Evolutionary conservation across 2,888 invertebrate species (phyloP), one percentile per base, ranked within the genome.

Genomic region (Drosophila lutescens): DNA sequence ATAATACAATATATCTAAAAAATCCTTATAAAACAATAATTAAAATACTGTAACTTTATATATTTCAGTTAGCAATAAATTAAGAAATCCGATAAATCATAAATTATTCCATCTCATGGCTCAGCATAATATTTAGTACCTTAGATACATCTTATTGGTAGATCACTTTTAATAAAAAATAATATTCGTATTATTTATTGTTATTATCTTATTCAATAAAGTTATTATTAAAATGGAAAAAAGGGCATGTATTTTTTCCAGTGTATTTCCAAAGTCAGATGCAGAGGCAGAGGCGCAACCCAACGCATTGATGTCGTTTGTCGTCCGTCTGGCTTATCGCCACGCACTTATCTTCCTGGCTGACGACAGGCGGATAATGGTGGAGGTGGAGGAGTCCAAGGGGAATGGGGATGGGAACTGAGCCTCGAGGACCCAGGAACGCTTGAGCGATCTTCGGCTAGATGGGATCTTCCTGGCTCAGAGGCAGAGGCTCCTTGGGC

Each of bases 271-370:
- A 2, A 41, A 60, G 49, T 71, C 62, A 32, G 20, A 68, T 44
- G 55, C 82, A 82, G 77, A 79, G 79, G 66, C 83, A 83, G 79
- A 83, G 79, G 77, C 79, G 86, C 79, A 86, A 70, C 70, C 75
- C 72, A 76, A 83, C 74, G 80, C 78, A 59, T 74, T 61, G 69
- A 74, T 76, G 78, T 77, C 77, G 77, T 41, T 76, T 71, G 75
- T 77, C 74, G 81, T 47, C 67, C 77, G 81, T 86, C 84, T 71
- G 56, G 82, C 87, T 84, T 84, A 85, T 85, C 87, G 88, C 85
- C 80, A 86, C 83, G 83, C 85, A 86, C 85, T 87, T 87, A 86
- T 86, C 85, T 87, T 65, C 68, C 66, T 34, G 56, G 63, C 62
- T 56, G 56, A 70, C 63, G 70, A 61, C 49, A 62, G 53, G 47